A percentile compares a stretch with the other conserved stretches of the same genome.
Conservation (phyloP, 2,797 vertebrate species). For the Cossypha dichroa region DNA sequence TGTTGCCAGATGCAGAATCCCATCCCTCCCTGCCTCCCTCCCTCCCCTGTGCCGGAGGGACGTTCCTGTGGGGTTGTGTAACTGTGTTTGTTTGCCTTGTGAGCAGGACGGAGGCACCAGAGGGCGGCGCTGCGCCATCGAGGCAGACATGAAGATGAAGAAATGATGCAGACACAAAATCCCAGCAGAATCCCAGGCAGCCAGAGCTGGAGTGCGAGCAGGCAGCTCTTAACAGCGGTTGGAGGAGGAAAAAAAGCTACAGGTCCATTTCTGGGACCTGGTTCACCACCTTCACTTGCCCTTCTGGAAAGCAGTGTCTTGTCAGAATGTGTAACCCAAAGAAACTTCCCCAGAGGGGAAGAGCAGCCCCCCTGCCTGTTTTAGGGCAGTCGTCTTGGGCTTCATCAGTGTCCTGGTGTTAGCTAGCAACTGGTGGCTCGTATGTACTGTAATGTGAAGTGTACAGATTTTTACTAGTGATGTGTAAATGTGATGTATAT, state of each 20-base stretch:
- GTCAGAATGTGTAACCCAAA: conserved; percentile 45
- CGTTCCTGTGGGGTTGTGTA: not conserved
- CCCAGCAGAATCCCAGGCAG: not conserved
- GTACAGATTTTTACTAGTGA: conserved; percentile 79
- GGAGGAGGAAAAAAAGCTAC: conserved; percentile 26
- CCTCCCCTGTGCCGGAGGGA: not conserved
- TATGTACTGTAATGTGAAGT: conserved; percentile 81
- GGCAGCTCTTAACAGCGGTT: not conserved
- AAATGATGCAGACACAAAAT: conserved; percentile 80
- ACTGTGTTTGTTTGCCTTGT: conserved; percentile 55
- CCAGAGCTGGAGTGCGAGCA: conserved; percentile 39
- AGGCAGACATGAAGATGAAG: conserved; percentile 99
- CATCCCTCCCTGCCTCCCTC: not conserved
- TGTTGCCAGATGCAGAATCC: not conserved
- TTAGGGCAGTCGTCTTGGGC: conserved; percentile 75
- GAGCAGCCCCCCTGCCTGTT: conserved; percentile 75
- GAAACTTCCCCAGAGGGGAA: conserved; percentile 63
- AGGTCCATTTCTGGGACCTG: conserved; percentile 41
- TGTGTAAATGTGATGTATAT: conserved; percentile 77
- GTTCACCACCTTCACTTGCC: not conserved
- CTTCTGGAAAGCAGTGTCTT: not conserved
- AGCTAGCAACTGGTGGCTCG: conserved; percentile 76
- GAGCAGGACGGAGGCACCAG: conserved; percentile 95
- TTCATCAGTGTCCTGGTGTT: conserved; percentile 75
- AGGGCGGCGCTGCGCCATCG: conserved; percentile 97